phyloP scores from a whole-genome alignment of 1,140 invertebrate species.

The Patella vulgata region DNA sequence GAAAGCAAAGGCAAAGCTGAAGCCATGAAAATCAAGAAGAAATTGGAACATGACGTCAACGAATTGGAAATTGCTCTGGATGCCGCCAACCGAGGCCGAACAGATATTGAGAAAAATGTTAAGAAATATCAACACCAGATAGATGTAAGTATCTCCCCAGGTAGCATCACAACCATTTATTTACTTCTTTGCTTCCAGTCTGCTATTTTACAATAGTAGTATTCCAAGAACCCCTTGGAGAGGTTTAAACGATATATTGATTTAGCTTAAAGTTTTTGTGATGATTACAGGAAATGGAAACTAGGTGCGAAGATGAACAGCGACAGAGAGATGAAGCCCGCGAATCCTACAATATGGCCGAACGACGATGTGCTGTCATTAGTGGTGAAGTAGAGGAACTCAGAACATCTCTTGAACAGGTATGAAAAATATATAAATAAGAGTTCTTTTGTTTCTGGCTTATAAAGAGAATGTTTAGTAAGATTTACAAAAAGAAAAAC shows the following conservation, averaged over 20 bases:
- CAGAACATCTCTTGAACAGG: slow-evolving; percentile 90
- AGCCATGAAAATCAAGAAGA: slow-evolving; percentile 99
- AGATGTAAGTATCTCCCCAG: slow-evolving; percentile 73
- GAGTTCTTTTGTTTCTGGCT: too few relatives aligned
- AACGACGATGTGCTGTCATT: slow-evolving; percentile 92
- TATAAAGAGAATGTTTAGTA: too few relatives aligned
- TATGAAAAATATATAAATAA: too few relatives aligned
- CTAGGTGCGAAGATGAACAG: slow-evolving; percentile 91
- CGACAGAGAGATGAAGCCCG: slow-evolving; percentile 93
- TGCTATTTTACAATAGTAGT: background rate
- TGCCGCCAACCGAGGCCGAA: slow-evolving; percentile 77
- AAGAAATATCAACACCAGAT: slow-evolving; percentile 96
- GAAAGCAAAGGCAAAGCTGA: slow-evolving; percentile 99
- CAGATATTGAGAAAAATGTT: slow-evolving; percentile 98
- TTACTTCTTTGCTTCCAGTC: background rate
- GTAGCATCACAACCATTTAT: too few relatives aligned
- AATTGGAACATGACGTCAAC: slow-evolving; percentile 98
- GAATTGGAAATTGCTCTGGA: slow-evolving; percentile 98
- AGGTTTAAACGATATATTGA: background rate
- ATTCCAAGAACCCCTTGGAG: background rate
- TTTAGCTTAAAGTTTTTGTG: background rate
- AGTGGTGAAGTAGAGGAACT: slow-evolving; percentile 96
- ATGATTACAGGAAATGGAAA: slow-evolving; percentile 12
- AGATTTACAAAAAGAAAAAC: too few relatives aligned
- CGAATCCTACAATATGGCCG: slow-evolving; percentile 93